Base-by-base conservation (phyloP, 1,140 invertebrate species). In the Drosophila asahinai region DNA sequence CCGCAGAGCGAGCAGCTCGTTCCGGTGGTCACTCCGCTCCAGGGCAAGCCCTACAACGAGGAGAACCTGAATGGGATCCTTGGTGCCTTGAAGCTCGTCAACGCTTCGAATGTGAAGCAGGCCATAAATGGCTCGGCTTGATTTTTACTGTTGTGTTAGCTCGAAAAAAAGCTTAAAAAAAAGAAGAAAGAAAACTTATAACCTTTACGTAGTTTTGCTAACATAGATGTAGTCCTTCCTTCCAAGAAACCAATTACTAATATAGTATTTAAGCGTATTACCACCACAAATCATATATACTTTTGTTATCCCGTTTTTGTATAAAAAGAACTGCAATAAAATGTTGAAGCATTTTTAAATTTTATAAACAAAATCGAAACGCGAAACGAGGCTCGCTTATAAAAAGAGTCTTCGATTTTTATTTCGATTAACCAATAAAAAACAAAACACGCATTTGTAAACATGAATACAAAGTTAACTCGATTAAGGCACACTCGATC, bases 351-450 rank as follows among this genome's bases (percentile, higher is more conserved):
- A 68, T 66, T 42, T 49, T 22, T 17, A 67, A 33, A 14, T 19
- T n/a, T 14, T 36, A 30, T 0, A 36, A 47, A 27, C n/a, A 60
- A 19, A 15, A 49, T 27, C 22, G 19, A 19, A 19, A 19, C 19
- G 19, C 19, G 19, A 19, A 19, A 19, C 17, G 22, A n/a, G 9
- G 15, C 7, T 17, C 17, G 15, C 8, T 14, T 60, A 63, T 36
- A 64, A 64, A 67, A 55, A 98, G 99, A 68, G 33, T 40, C 25
- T 25, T 40, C 15, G 19, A 22, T 42, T 68, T 70, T 40, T 68
- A 68, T 57, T 71, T 54, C n/a, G 67, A 40, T 55, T 55, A 67
- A 68, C 64, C 48, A 71, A 45, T 67, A 54, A 42, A 45, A 57
- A 65, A 67, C 60, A 64, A 64, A 48, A 64, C 33, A 64, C 33